These are phyloP conservation scores for Semaprochilodus insignis DNA, from an alignment of 2,797 vertebrate genomes.

Conservation along the genomic window DNA sequence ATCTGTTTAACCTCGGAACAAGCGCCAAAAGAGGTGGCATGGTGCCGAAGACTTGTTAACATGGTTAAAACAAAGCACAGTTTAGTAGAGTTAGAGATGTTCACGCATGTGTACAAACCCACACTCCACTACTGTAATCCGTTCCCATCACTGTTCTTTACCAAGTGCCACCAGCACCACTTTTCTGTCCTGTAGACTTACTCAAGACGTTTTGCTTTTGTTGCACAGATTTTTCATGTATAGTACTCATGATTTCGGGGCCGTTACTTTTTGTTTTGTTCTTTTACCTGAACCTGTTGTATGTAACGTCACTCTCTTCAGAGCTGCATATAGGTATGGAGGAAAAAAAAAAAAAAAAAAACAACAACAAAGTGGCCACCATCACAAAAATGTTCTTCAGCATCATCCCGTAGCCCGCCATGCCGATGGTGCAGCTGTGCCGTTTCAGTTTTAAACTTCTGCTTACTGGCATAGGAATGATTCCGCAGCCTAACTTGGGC, in stretches of 20 bases:
- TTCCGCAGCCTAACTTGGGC: not conserved
- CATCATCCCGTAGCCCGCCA: not conserved
- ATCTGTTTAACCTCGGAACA: constrained; percentile 43
- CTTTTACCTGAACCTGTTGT: constrained; percentile 48
- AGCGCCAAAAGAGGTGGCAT: constrained; percentile 34
- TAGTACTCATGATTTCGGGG: constrained; percentile 41
- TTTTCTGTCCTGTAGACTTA: constrained; percentile 55
- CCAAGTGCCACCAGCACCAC: constrained; percentile 63
- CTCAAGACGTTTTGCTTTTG: constrained; percentile 64
- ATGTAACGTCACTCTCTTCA: constrained; percentile 22
- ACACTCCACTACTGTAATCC: constrained; percentile 52
- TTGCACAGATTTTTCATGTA: constrained; percentile 72
- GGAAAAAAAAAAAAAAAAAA: not conserved
- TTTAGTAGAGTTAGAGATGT: constrained; percentile 29
- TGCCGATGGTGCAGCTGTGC: not conserved
- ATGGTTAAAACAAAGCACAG: constrained; percentile 63
- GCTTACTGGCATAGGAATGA: constrained; percentile 57
- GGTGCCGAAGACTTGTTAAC: constrained; percentile 57
- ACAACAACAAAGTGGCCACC: not conserved
- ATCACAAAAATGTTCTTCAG: constrained; percentile 31
- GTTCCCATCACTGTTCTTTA: constrained; percentile 52
- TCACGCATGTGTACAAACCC: constrained; percentile 56
- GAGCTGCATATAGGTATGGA: not conserved
- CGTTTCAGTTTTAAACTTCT: constrained; percentile 53
- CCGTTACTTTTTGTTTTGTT: constrained; percentile 50